Base-by-base conservation (phyloP, 1,140 invertebrate genomes). In the Drosophila pseudoobscura region DNA sequence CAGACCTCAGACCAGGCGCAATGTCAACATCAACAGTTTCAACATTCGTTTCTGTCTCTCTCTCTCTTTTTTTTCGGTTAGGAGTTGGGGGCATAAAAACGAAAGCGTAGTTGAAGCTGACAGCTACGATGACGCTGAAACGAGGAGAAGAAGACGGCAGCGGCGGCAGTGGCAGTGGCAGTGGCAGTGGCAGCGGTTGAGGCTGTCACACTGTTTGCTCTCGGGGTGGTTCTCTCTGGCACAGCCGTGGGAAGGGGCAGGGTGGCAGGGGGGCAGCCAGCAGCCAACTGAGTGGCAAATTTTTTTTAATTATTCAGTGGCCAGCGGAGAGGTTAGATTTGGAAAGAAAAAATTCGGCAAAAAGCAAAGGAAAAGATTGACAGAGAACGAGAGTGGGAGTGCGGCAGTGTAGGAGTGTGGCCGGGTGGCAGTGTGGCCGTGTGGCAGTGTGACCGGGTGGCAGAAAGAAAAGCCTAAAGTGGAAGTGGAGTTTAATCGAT, bases 31-130 rank as follows among this genome's bases (percentile, higher is more conserved):
- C 69, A 82, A 71, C 70, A 65, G 57, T 63, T 64, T 45, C 59
- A 29, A 59, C 41, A 24, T 49, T 39, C 31, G 20, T 50, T 41
- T 8, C 20, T 63, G 63, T 62, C 49, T 49, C 15, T 46, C 47
- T 52, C 11, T 47, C 8, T 31, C n/a, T 50, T 6, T 39, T 35
- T 35, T 11, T 11, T 39, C 4, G 35, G 11, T 39, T 46, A 11
- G 55, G 45, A 65, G 35, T 9, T 26, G 60, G 55, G 44, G 39
- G 47, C 39, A 35, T 26, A 50, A 78, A 73, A 78, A 58, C 22
- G 76, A 74, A 80, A 82, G 70, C 80, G 78, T 84, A 84, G 80
- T 87, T 87, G 77, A 87, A 84, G 79, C 77, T 77, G 80, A 85
- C 80, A 84, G 76, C 62, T 26, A 62, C 55, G 47, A 85, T 71